Conservation (phyloP, 2,888 invertebrate genomes). For the Dysmachus trigonus region DNA sequence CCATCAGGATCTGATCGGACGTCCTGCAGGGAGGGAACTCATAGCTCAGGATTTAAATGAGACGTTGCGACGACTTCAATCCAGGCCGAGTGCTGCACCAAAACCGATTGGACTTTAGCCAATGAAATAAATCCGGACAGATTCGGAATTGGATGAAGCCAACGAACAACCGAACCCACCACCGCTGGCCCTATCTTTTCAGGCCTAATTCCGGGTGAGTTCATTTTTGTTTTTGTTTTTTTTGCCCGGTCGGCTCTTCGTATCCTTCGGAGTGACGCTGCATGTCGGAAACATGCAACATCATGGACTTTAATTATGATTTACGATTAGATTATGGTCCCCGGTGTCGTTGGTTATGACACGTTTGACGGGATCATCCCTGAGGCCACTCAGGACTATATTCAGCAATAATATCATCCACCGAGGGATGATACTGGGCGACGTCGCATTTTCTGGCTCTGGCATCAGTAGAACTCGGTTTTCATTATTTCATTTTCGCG, state of each 20-base stretch:
- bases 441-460: not conserved
- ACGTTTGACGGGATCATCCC: constrained; percentile 7
- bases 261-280: not conserved
- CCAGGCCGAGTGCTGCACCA: not conserved
- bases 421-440: not conserved
- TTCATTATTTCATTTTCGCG: not conserved
- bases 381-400: not conserved
- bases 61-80: not conserved
- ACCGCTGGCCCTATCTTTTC: not conserved
- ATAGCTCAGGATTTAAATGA: constrained; percentile 35
- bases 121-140: constrained; percentile 5
- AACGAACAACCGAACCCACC: not conserved
- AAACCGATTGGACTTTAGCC: not conserved
- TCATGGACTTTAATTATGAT: constrained; percentile 38
- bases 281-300: constrained; percentile 13
- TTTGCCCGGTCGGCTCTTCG: not conserved
- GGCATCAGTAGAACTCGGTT: not conserved
- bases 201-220: not conserved
- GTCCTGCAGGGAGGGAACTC: constrained; percentile 4
- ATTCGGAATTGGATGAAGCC: not conserved
- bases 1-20: not conserved
- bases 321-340: constrained; percentile 28
- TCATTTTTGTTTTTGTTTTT: not conserved
- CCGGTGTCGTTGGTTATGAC: not conserved
- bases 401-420: not conserved